Evolutionary conservation across 1,140 invertebrate genomes (phyloP).

Genomic region (Oryctes rhinoceros): DNA sequence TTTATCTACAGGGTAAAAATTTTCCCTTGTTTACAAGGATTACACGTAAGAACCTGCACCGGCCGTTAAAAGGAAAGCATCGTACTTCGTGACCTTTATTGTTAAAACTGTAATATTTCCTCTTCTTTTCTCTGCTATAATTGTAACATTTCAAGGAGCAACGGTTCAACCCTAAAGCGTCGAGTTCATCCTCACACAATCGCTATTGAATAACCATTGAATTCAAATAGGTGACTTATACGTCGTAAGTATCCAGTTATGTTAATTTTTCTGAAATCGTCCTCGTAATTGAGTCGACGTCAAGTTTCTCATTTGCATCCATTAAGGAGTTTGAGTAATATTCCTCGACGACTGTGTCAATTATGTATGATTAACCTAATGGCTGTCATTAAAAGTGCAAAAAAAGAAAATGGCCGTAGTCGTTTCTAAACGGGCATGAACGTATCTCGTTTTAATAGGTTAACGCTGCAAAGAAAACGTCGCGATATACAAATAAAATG

Average conservation of each 20-base stretch:
- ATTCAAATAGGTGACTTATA: neutral
- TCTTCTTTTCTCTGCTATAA: too few species aligned
- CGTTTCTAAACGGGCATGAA: neutral
- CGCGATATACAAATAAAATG: too few species aligned
- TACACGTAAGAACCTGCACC: too few species aligned
- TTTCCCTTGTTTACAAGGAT: too few species aligned
- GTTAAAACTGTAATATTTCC: too few species aligned
- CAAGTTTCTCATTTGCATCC: constrained; percentile 30
- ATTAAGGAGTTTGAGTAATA: constrained; percentile 19
- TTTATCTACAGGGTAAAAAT: too few species aligned
- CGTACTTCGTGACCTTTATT: too few species aligned
- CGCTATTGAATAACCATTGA: neutral
- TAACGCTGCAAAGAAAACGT: too few species aligned
- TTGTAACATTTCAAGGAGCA: too few species aligned
- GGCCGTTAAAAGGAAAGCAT: too few species aligned
- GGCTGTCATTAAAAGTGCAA: constrained; percentile 16
- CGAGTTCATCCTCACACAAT: constrained; percentile 2
- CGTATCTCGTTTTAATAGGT: too few species aligned
- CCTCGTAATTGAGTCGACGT: constrained; percentile 27
- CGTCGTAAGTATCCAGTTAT: neutral
- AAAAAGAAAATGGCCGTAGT: constrained; percentile 18
- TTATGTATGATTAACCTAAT: constrained; percentile 31
- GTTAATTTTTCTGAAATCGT: constrained; percentile 27
- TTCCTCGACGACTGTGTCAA: neutral
- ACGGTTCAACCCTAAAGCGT: too few species aligned